Percentiles rank a stretch among this genome's conserved stretches.
Evolutionary conservation across 2,797 vertebrate genomes (phyloP).

Genomic region (Novumbra hubbsi): DNA sequence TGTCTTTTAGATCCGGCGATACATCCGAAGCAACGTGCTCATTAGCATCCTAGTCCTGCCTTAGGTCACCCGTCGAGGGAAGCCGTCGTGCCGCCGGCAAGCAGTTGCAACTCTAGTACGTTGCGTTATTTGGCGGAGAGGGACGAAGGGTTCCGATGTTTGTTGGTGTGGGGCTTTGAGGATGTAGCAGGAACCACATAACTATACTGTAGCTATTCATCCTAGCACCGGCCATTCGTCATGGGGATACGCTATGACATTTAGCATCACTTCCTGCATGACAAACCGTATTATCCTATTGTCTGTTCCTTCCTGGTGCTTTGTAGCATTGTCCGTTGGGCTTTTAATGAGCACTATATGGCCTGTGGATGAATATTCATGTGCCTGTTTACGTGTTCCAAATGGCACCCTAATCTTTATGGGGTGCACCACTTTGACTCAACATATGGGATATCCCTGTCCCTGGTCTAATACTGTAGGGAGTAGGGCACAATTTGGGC

Average conservation of each 20-base stretch:
- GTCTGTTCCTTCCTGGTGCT: not conserved
- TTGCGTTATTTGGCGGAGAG: not conserved
- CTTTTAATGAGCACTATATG: not conserved
- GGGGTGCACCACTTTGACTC: not conserved
- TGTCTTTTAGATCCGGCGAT: not conserved
- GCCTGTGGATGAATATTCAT: not conserved
- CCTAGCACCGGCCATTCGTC: not conserved
- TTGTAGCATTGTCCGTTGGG: not conserved
- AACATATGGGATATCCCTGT: not conserved
- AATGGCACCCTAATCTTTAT: not conserved
- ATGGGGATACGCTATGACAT: not conserved
- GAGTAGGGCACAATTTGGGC: not conserved
- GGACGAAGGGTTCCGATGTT: not conserved
- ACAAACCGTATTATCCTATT: not conserved
- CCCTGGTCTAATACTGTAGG: not conserved
- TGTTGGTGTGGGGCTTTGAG: not conserved
- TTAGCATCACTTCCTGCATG: not conserved
- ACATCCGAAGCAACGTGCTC: not conserved
- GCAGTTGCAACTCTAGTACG: not conserved
- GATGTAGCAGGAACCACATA: not conserved
- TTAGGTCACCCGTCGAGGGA: not conserved
- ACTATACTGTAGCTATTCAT: not conserved
- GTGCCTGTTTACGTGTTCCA: not conserved
- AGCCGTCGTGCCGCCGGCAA: not conserved
- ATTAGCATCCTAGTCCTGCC: too few species aligned